Percentiles rank a stretch among this genome's conserved stretches.
Conservation (phyloP, 2,888 invertebrate genomes). For the Dryocosmus kuriphilus region DNA sequence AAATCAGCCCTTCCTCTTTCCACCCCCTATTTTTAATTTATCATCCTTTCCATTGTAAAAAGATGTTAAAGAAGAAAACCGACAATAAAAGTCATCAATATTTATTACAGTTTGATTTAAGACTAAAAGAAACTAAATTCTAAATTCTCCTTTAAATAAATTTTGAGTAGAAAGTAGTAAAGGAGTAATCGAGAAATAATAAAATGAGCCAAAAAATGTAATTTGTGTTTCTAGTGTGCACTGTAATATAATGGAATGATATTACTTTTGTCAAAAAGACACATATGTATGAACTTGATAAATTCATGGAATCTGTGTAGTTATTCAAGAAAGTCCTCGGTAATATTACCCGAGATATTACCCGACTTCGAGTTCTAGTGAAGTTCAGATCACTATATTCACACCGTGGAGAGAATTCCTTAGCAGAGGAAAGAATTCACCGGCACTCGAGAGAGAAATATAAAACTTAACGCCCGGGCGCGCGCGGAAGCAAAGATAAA, state of each 20-base stretch:
- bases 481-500: constrained; percentile 20
- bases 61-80: too few species aligned
- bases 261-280: not conserved
- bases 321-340: not conserved
- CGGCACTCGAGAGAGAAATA: constrained; percentile 14
- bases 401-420: not conserved
- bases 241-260: not conserved
- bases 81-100: not conserved
- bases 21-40: too few species aligned
- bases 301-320: not conserved
- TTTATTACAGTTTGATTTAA: not conserved
- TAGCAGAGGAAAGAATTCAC: constrained; percentile 11
- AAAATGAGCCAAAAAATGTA: too few species aligned
- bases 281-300: not conserved
- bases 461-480: constrained; percentile 13
- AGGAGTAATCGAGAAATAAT: too few species aligned
- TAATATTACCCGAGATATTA: not conserved
- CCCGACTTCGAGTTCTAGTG: not conserved
- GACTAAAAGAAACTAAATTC: not conserved
- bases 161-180: too few species aligned
- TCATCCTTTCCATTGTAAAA: too few species aligned
- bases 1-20: too few species aligned
- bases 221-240: not conserved
- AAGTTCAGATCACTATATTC: constrained; percentile 6
- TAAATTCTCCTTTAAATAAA: too few species aligned